phyloP scores from a whole-genome alignment of 92 coral and sea anemone species.

The Pocillopora meandrina region DNA sequence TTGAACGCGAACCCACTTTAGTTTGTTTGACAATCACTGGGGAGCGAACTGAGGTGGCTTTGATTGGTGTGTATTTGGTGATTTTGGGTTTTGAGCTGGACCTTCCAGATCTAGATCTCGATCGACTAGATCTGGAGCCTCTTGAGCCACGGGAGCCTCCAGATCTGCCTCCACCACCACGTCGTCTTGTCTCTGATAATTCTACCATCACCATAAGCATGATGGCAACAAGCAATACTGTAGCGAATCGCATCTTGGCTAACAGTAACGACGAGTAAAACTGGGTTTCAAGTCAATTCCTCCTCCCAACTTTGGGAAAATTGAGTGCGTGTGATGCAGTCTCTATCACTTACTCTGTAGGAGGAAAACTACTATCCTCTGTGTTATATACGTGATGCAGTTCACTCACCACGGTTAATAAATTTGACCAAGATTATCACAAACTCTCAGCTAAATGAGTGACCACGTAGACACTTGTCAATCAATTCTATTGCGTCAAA shows the following conservation, averaged over 20 bases:
- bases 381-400: no score
- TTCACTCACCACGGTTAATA: no score
- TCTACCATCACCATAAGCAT: constrained; percentile 1
- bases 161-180: not conserved
- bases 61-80: constrained; percentile 39
- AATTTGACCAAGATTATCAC: no score
- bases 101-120: not conserved
- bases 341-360: no score
- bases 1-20: constrained; percentile 27
- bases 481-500: no score
- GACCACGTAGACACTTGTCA: no score
- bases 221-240: constrained; percentile 12
- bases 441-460: no score
- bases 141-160: not conserved
- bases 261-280: not conserved
- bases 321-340: no score
- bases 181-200: not conserved
- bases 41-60: constrained; percentile 29
- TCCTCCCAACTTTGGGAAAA: no score
- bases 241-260: not conserved
- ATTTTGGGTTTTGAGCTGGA: constrained; percentile 20
- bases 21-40: constrained; percentile 39
- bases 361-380: no score
- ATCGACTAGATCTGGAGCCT: not conserved
- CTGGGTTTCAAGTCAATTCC: not conserved